Evolutionary conservation across 2,113 vertebrate species (phyloP), one percentile per base, ranked within the genome.

Genomic region (Oncorhynchus keta): DNA sequence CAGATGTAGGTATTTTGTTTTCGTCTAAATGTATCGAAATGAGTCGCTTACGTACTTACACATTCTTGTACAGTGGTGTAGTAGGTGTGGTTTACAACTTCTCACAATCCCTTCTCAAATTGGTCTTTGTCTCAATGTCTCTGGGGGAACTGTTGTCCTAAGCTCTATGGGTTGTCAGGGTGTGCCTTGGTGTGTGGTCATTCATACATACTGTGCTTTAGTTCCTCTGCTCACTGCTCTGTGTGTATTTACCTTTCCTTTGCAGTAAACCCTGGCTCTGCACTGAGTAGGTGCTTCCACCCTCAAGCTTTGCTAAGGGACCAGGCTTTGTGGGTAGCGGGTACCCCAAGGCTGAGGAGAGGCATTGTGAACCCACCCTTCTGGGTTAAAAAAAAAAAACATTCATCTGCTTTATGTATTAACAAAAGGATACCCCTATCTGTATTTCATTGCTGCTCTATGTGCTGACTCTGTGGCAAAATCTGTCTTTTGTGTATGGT

Each of bases 241-340:
- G 85, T 97, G 93, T 94, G 87, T 87, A 90, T 86, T 90, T 93
- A 92, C 94, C 51, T 95, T 98, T 99, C 92, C 96, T 96, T 98
- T 97, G 92, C 97, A 99, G 97, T 96, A 98, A 97, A 88, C 95
- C 95, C 89, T 99, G 97, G 97, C 96, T 99, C 95, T 99, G 97
- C 96, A 98, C 97, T 94, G 97, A 99, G 93, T 99, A 98, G 93
- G 93, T 93, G 51, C 90, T 85, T 90, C 92, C 89, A 22, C 91
- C 90, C 81, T 93, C 95, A 84, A 86, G 83, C 94, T 95, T 92
- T 93, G 92, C 91, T 92, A 89, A 94, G 92, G 93, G 94, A 95
- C 91, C 93, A 89, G 91, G 94, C 92, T 95, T 84, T 95, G 94
- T 89, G 90, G 91, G 93, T 94, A 86, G 87, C 79, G 68, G 87